These are phyloP conservation scores for Osmerus eperlanus DNA, from an alignment of 2,113 vertebrate species.

Conservation along the genomic window DNA sequence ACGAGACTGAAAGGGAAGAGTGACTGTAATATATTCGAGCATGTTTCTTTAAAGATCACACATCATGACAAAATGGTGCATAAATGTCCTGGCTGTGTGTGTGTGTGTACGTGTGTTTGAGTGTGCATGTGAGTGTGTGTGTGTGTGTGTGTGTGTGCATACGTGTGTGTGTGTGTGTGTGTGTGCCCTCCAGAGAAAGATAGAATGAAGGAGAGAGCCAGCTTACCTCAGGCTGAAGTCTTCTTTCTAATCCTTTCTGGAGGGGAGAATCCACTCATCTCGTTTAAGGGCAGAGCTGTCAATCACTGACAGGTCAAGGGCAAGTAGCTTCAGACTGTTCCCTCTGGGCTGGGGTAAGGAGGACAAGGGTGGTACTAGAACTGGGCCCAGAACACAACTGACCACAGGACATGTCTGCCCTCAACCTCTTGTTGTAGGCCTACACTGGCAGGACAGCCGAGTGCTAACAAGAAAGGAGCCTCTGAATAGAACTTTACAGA, in stretches of 20 bases:
- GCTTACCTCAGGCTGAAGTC: constrained; percentile 10
- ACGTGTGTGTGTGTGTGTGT: constrained; percentile 4
- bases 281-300: constrained; percentile 25
- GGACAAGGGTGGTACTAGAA: not conserved
- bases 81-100: not conserved
- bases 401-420: too few species aligned
- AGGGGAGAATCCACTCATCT: constrained; percentile 24
- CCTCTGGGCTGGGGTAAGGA: not conserved
- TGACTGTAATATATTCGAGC: too few species aligned
- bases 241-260: constrained; percentile 22
- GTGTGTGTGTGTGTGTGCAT: not conserved
- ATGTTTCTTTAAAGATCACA: too few species aligned
- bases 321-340: not conserved
- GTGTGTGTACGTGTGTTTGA: not conserved
- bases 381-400: too few species aligned
- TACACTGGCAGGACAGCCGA: too few species aligned
- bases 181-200: constrained; percentile 5
- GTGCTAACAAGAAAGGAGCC: too few species aligned
- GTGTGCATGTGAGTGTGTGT: not conserved
- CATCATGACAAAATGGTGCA: not conserved
- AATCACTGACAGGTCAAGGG: constrained; percentile 21
- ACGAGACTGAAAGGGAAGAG: too few species aligned
- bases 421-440: too few species aligned
- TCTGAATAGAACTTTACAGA: too few species aligned
- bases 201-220: not conserved